These are phyloP conservation scores for Hipparchia semele DNA, from an alignment of 2,888 invertebrate species.

Conservation along the genomic window DNA sequence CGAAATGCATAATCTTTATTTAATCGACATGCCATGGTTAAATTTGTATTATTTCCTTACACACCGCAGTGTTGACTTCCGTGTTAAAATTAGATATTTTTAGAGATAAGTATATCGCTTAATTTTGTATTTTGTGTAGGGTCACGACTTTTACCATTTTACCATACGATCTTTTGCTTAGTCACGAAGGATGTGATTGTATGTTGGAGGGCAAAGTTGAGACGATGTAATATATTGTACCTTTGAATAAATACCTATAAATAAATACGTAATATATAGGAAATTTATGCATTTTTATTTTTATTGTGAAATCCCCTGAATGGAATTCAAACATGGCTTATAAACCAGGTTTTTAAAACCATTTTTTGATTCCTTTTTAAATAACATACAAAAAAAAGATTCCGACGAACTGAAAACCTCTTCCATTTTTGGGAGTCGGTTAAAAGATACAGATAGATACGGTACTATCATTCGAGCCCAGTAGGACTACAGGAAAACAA, in stretches of 20 bases:
- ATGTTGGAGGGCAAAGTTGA: slow-evolving; percentile 70
- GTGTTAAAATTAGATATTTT: slow-evolving; percentile 66
- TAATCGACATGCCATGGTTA: slow-evolving; percentile 66
- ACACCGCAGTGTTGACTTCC: slow-evolving; percentile 79
- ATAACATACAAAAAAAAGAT: too few species aligned
- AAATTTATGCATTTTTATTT: slow-evolving; percentile 39
- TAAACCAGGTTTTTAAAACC: too few species aligned
- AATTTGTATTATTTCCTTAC: slow-evolving; percentile 70
- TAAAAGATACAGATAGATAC: too few species aligned
- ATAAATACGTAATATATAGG: slow-evolving; percentile 83
- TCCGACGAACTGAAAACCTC: too few species aligned
- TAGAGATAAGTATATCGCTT: slow-evolving; percentile 76
- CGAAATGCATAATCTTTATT: slow-evolving; percentile 73
- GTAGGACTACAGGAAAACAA: too few species aligned
- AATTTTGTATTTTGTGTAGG: slow-evolving; percentile 79
- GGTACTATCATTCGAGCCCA: too few species aligned
- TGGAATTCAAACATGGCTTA: too few species aligned
- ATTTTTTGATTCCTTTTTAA: too few species aligned
- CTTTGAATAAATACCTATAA: slow-evolving; percentile 80
- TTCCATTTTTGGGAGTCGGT: too few species aligned
- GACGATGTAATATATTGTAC: slow-evolving; percentile 83
- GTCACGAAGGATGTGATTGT: slow-evolving; percentile 71
- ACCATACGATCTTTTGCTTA: slow-evolving; percentile 77
- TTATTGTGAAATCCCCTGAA: not conserved
- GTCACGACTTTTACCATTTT: slow-evolving; percentile 54